Evolutionary conservation across 2,797 vertebrate species (phyloP), one percentile per base, ranked within the genome.

Genomic region (Kryptolebias ocellatus): DNA sequence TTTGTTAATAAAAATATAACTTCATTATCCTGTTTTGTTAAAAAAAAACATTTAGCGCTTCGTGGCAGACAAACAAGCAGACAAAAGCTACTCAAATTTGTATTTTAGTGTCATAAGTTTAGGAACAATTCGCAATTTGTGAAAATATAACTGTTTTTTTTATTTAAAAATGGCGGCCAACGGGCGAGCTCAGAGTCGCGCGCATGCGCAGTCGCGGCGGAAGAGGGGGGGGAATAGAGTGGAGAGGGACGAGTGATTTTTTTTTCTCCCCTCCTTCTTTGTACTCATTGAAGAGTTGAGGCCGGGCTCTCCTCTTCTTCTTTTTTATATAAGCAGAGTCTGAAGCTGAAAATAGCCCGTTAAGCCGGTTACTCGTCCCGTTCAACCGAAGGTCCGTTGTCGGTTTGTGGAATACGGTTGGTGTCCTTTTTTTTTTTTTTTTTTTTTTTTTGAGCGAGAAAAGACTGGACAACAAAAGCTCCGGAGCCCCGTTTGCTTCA

Each of bases 201-300:
- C 85, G 82, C 83, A 64, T 84, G 82, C 77, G 76, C 66, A 73
- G 78, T 72, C 53, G 68, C 68, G 80, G 3, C 14, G 2, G 39
- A 42, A 14, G 11, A 12, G 2, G 67, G 72, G 61, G 55, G 50
- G 50, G 74, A 63, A 54, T 24, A 54, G 20, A 64, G 47, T 57
- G 29, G 78, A 39, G 72, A 66, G 58, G 12, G 46, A 70, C 70
- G 80, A 70, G 81, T 37, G 83, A 75, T 78, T 51, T 51, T 24
- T 24, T 49, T 9, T 14, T 51, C n/a, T 89, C 80, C 51, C 20
- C 20, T 24, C 20, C 20, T 24, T 87, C 90, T 92, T 92, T 92
- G 89, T 91, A 87, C 80, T 85, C 78, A 73, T 68, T 67, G 75
- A 79, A 84, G 89, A 90, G 80, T 86, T 80, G 71, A 78, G 67